A percentile compares a stretch with the other conserved stretches of the same genome.
Evolutionary conservation across 2,888 invertebrate genomes (phyloP).

Genomic region (Galerucella nymphaeae): DNA sequence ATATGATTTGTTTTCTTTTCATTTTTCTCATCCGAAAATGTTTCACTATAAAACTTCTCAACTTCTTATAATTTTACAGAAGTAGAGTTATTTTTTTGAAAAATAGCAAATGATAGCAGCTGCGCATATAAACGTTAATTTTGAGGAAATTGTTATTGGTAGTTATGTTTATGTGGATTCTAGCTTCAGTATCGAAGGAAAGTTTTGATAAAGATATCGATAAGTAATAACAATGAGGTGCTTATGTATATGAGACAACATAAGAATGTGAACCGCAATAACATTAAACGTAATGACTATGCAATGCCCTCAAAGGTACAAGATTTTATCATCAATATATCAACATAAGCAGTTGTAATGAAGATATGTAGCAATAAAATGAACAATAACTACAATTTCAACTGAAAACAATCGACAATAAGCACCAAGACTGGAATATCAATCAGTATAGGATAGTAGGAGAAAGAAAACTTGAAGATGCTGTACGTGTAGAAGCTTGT

Average conservation of each 20-base stretch:
- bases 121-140: no score
- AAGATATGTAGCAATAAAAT: constrained; percentile 26
- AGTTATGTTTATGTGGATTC: no score
- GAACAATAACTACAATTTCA: constrained; percentile 7
- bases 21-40: no score
- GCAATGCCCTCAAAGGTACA: neutral
- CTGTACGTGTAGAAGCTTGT: no score
- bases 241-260: neutral
- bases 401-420: constrained; percentile 13
- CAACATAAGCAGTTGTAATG: constrained; percentile 29
- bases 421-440: constrained; percentile 3
- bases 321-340: constrained; percentile 19
- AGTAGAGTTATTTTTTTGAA: no score
- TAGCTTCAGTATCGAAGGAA: no score
- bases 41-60: no score
- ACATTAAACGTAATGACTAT: constrained; percentile 4
- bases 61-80: no score
- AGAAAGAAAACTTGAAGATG: no score
- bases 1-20: no score
- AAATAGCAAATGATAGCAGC: no score
- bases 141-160: no score
- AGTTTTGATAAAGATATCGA: neutral
- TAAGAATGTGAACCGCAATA: neutral
- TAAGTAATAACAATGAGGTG: neutral
- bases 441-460: neutral